Evolutionary conservation across 2,113 vertebrate species (phyloP).

Genomic region (Chloropsis cyanopogon): DNA sequence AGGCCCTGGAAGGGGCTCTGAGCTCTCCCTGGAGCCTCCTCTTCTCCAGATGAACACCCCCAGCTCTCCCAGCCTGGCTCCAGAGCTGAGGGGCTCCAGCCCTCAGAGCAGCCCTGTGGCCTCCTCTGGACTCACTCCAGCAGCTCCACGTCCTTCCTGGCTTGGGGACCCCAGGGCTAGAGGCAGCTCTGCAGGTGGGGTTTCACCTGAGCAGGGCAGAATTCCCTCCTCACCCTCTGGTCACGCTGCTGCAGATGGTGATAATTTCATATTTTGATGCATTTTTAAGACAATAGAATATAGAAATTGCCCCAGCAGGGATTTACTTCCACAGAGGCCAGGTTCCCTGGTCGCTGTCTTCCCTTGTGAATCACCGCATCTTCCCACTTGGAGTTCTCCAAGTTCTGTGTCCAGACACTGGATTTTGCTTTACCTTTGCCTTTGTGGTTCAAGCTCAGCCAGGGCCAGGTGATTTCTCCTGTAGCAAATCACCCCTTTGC

Average conservation of each 20-base stretch:
- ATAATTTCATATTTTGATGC: not conserved
- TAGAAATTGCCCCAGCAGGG: not conserved
- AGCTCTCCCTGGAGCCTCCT: not conserved
- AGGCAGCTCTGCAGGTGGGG: not conserved
- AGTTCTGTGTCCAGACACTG: not conserved
- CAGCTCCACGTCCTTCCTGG: not conserved
- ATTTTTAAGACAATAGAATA: not conserved
- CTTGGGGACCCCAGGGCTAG: not conserved
- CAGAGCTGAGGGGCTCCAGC: not conserved
- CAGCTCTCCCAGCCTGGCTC: not conserved
- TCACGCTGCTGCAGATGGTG: not conserved
- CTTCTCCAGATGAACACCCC: not conserved
- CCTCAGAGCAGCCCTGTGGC: accelerated
- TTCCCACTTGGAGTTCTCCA: not conserved
- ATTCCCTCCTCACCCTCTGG: not conserved
- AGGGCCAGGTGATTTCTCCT: not conserved
- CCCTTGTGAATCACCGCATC: not conserved
- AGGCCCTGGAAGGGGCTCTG: not conserved
- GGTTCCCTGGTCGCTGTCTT: not conserved
- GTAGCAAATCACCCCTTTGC: not conserved
- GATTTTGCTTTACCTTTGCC: not conserved
- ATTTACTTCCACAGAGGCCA: accelerated
- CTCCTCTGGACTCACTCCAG: not conserved
- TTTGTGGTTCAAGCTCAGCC: not conserved
- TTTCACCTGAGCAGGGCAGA: not conserved